These are phyloP conservation scores for Pagetopsis macropterus DNA, from an alignment of 2,797 vertebrate species.

Conservation along the genomic window DNA sequence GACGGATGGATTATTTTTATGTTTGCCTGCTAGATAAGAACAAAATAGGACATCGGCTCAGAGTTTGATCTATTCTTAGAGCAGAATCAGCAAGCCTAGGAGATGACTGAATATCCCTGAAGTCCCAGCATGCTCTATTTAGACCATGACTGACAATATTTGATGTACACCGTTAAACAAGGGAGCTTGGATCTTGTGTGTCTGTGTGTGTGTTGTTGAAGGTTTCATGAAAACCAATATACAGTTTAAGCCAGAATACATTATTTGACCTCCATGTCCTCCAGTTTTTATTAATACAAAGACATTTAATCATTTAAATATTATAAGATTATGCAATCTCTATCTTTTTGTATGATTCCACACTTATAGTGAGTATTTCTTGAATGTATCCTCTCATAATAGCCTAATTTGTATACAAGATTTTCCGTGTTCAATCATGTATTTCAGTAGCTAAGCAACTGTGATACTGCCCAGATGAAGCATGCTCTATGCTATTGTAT, in stretches of 20 bases:
- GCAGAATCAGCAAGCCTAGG: constrained; percentile 65
- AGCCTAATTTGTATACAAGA: constrained; percentile 7
- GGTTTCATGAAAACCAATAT: constrained; percentile 26
- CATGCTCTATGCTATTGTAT: background rate
- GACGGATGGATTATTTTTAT: constrained; percentile 62
- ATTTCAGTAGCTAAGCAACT: constrained; percentile 57
- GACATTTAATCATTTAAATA: constrained; percentile 35
- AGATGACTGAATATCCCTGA: constrained; percentile 75
- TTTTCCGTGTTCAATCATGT: background rate
- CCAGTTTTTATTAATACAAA: constrained; percentile 33
- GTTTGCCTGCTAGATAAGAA: constrained; percentile 64
- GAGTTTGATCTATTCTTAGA: constrained; percentile 78
- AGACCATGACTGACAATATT: constrained; percentile 78
- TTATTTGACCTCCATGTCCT: constrained; percentile 42
- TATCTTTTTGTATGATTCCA: constrained; percentile 2
- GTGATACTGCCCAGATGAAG: constrained; percentile 27
- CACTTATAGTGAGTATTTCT: constrained; percentile 5
- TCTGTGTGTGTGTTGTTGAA: constrained; percentile 33
- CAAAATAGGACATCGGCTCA: constrained; percentile 74
- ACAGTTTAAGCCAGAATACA: constrained; percentile 19
- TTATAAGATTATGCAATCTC: constrained; percentile 14
- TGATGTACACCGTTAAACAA: constrained; percentile 72
- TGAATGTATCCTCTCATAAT: background rate
- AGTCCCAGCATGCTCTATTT: constrained; percentile 78
- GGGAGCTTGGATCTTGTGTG: constrained; percentile 48